Base-by-base conservation (phyloP, 2,797 vertebrate genomes). In the Enteromius viviparus region DNA sequence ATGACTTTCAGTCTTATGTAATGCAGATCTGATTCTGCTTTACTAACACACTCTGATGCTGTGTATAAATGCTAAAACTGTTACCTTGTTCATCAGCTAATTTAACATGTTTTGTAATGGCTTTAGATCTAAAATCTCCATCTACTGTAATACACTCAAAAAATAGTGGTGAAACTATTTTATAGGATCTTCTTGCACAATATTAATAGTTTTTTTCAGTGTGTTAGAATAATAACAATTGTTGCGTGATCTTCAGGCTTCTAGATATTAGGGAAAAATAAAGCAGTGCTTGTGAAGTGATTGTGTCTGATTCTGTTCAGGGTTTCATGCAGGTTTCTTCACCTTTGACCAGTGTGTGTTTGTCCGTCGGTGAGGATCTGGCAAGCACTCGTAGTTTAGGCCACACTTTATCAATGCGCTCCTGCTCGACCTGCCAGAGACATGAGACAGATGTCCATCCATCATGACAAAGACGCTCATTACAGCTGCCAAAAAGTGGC, bases 271-370 rank as follows among this genome's bases (percentile, higher is more conserved):
- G 19, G 19, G 2, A 55, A 55, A 55, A 12, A 12, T 1, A 23
- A n/a, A 58, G 53, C 53, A 11, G n/a, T 58, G 55, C 55, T 58
- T 23, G n/a, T 55, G 21, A 55, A 55, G 53, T 58, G 55, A 58
- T 10, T 58, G 3, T 58, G 32, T 37, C 40, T 47, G 68, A 26
- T 23, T 45, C 40, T 26, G n/a, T 23, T 14, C 34, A 14, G 8
- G 19, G 47, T 51, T 17, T 19, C 19, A 8, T 26, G 32, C n/a
- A 15, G 12, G 23, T 32, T 23, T 14, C 21, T 80, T 84, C 42
- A 96, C 96, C 96, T 96, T 97, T 97, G 60, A 97, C 96, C 84
- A 97, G 88, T 0, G 96, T 97, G 85, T 97, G 96, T 82, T 97
- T 97, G 91, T 97, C 96, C 0, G 96, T 96, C 58, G 93, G 94